Base-by-base conservation (phyloP, 2,113 vertebrate species). In the Paratilapia polleni region DNA sequence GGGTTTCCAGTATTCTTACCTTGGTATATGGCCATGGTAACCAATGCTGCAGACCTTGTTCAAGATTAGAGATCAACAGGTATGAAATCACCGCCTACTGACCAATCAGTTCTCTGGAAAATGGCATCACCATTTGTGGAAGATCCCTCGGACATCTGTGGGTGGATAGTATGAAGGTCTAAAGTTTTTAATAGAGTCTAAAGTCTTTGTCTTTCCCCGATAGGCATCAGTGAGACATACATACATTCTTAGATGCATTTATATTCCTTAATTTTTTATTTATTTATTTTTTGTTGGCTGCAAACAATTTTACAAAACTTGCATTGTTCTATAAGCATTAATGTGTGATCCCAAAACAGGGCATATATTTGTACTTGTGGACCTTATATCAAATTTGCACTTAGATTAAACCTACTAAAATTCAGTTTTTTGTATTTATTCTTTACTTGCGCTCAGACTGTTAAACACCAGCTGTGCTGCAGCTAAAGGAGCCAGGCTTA, bases 281-380 rank as follows among this genome's bases (percentile, higher is more conserved):
- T n/a, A n/a, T 17, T 41, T 9, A 2, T 34, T 0, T 62, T 41
- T 17, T 66, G 8, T 66, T 43, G 38, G 22, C 43, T 47, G 38
- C 22, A 66, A 13, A 43, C 62, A 26, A 6, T 66, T 66, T 26
- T 22, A 2, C 14, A 17, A 66, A 66, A 68, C 38, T 19, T 68
- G 26, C 47, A 47, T 47, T 68, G 43, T 68, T 41, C 22, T 47
- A 11, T 26, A 66, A 43, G 22, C 38, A 13, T 26, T 68, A 5
- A 68, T n/a, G n/a, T n/a, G n/a, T n/a, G n/a, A n/a, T n/a, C n/a
- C n/a, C n/a, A n/a, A n/a, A n/a, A n/a, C n/a, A n/a, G n/a, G n/a
- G n/a, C n/a, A n/a, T 68, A 47, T 2, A 47, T 47, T 68, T 47
- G 8, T 68, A 26, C 38, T 68, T 47, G 64, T 68, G 64, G 64